Evolutionary conservation across 1,140 invertebrate genomes (phyloP).

Genomic region (Cotesia typhae): DNA sequence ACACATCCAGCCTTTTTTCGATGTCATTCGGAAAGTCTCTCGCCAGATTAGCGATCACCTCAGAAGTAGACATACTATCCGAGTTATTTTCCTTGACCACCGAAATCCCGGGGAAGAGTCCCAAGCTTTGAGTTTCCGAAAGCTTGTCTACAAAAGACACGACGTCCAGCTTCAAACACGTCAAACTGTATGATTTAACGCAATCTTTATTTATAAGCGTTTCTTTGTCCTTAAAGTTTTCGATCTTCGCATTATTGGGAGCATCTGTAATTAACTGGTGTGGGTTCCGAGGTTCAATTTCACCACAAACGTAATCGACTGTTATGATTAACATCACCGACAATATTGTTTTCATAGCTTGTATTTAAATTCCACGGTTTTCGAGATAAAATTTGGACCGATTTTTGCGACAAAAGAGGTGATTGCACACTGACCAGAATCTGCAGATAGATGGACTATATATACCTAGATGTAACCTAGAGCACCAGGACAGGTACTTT

Average conservation of each 20-base stretch:
- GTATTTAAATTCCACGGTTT: no score
- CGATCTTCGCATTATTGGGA: slow-evolving; percentile 16
- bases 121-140: slow-evolving; percentile 71
- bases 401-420: slow-evolving; percentile 45
- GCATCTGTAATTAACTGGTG: slow-evolving; percentile 55
- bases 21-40: slow-evolving; percentile 78
- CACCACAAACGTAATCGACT: slow-evolving; percentile 37
- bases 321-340: background rate
- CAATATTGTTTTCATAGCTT: no score
- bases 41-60: slow-evolving; percentile 76
- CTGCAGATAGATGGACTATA: slow-evolving; percentile 60
- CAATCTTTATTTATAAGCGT: slow-evolving; percentile 70
- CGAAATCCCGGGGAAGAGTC: slow-evolving; percentile 75
- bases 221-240: slow-evolving; percentile 45
- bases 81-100: slow-evolving; percentile 74
- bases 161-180: slow-evolving; percentile 83
- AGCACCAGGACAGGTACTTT: slow-evolving; percentile 52
- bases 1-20: slow-evolving; percentile 80
- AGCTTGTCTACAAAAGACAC: slow-evolving; percentile 79
- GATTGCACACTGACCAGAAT: slow-evolving; percentile 57
- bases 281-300: slow-evolving; percentile 54
- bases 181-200: slow-evolving; percentile 74
- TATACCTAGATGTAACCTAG: slow-evolving; percentile 54
- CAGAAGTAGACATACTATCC: slow-evolving; percentile 68
- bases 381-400: background rate